Percentiles rank a stretch among this genome's conserved stretches.
Conservation (phyloP, 2,797 vertebrate genomes). For the Leptoclinus maculatus region DNA sequence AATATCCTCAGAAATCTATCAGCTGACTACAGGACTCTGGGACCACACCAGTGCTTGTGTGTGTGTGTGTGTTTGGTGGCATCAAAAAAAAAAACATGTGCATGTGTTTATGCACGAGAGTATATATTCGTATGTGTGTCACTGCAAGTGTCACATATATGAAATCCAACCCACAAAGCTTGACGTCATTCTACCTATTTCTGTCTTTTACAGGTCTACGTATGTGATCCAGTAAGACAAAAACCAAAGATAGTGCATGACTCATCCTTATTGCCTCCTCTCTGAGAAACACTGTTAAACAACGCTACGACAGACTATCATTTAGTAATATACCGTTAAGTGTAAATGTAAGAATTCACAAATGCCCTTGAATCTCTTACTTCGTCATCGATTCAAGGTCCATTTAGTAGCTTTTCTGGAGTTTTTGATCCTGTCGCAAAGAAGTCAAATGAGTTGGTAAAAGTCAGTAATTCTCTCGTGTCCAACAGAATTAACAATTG, state of each 20-base stretch:
- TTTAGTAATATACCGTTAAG: not conserved
- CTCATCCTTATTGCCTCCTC: not conserved
- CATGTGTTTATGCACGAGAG: constrained; percentile 34
- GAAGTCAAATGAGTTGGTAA: not conserved
- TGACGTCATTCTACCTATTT: constrained; percentile 61
- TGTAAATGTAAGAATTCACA: not conserved
- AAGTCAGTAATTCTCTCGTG: not conserved
- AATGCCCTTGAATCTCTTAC: not conserved
- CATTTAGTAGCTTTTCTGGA: not conserved
- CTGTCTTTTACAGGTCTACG: constrained; percentile 40
- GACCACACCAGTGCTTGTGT: not conserved
- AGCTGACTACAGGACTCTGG: not conserved
- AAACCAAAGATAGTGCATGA: constrained; percentile 31
- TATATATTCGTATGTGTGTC: constrained; percentile 14
- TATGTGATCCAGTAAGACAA: constrained; percentile 30
- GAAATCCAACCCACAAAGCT: constrained; percentile 58
- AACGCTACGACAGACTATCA: not conserved
- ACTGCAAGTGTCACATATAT: constrained; percentile 38
- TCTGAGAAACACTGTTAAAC: constrained; percentile 6
- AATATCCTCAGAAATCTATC: not conserved
- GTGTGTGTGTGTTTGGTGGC: not conserved
- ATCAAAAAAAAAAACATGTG: constrained; percentile 10
- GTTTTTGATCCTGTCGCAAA: not conserved
- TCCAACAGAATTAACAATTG: constrained; percentile 5
- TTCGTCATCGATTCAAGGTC: not conserved